Evolutionary conservation across 2,113 vertebrate genomes (phyloP).

Genomic region (Lathamus discolor): DNA sequence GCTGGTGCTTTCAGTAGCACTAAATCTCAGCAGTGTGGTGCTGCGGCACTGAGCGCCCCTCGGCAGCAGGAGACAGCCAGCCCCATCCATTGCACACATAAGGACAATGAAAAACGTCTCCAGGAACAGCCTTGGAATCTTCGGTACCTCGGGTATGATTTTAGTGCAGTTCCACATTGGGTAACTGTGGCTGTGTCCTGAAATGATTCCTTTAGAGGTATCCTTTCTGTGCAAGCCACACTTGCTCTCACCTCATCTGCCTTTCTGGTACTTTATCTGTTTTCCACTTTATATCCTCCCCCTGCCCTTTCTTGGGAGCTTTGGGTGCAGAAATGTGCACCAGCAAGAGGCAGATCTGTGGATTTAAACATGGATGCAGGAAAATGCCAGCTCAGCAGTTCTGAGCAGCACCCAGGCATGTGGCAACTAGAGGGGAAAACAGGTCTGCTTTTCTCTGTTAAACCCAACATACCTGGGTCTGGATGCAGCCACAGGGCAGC

Average conservation of each 20-base stretch:
- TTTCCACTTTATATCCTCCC: neutral
- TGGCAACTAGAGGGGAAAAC: neutral
- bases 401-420: neutral
- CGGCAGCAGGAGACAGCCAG: fast-evolving
- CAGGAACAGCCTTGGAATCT: neutral
- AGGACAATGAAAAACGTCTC: neutral
- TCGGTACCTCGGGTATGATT: neutral
- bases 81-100: neutral
- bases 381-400: neutral
- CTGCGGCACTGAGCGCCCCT: neutral
- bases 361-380: neutral
- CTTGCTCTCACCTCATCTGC: neutral
- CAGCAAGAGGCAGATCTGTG: neutral
- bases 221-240: neutral
- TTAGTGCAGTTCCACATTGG: neutral
- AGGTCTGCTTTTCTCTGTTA: neutral
- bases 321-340: neutral
- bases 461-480: neutral
- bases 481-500: neutral
- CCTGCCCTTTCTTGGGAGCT: neutral
- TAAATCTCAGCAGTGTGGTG: neutral
- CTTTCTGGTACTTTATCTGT: neutral
- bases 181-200: neutral
- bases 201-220: neutral
- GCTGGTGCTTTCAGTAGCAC: neutral